Evolutionary conservation across 2,113 vertebrate genomes (phyloP).

Genomic region (Amphilophus citrinellus): DNA sequence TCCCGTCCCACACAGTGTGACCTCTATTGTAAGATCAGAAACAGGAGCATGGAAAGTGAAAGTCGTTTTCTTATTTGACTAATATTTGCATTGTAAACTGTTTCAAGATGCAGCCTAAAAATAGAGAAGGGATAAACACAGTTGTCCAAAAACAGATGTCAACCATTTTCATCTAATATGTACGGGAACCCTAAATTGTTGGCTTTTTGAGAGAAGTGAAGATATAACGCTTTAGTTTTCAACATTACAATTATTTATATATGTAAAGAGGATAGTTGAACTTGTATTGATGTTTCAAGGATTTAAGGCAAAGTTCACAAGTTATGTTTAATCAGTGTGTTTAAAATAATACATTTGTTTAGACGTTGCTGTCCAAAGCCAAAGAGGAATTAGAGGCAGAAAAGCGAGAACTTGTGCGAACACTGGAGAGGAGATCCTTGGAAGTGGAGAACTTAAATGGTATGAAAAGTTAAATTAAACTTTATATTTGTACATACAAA

Average conservation of each 20-base stretch:
- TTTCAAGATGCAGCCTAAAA: no score
- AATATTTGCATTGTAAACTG: no score
- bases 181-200: no score
- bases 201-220: no score
- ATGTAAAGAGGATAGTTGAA: neutral
- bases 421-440: constrained; percentile 88
- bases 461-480: constrained; percentile 58
- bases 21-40: no score
- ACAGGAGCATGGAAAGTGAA: no score
- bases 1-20: no score
- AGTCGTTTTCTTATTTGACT: no score
- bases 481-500: neutral
- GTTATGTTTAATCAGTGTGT: neutral
- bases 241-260: neutral
- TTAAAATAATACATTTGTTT: constrained; percentile 4
- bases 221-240: no score
- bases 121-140: no score
- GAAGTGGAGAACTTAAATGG: constrained; percentile 93
- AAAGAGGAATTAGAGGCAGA: constrained; percentile 93
- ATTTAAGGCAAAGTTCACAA: neutral
- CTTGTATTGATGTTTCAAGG: neutral
- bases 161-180: no score
- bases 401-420: constrained; percentile 92
- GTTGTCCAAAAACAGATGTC: no score
- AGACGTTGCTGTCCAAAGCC: constrained; percentile 87